Conservation (phyloP, 92 coral and sea anemone genomes). For the Phenganax marumi region DNA sequence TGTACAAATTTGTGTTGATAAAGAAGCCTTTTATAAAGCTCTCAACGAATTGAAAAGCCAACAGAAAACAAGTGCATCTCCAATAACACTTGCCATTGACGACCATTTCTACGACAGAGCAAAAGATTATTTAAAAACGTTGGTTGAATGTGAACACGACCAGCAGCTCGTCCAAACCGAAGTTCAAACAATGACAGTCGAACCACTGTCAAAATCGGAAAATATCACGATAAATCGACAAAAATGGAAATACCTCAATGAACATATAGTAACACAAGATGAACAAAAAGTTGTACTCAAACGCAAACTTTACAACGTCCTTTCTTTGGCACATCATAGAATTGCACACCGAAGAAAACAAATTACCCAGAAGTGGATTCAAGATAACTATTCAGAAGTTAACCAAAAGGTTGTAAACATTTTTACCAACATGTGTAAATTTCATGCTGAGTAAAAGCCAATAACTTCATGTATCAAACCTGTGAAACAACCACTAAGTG, state of each 20-base stretch:
- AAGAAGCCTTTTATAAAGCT: too few species aligned
- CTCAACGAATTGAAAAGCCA: too few species aligned
- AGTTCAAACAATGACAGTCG: too few species aligned
- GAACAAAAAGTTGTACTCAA: slow-evolving; percentile 43
- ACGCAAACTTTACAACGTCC: slow-evolving; percentile 46
- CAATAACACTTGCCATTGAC: too few species aligned
- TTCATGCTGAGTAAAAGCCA: slow-evolving; percentile 48
- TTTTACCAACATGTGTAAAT: slow-evolving; percentile 44
- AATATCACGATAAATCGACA: slow-evolving; percentile 37
- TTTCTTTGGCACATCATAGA: slow-evolving; percentile 49
- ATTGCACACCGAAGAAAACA: slow-evolving; percentile 46
- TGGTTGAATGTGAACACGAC: too few species aligned
- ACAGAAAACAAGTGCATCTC: too few species aligned
- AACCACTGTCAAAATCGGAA: too few species aligned
- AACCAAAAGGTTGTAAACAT: slow-evolving; percentile 38
- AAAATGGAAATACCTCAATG: slow-evolving; percentile 19
- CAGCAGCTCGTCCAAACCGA: too few species aligned
- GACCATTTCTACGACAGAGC: too few species aligned
- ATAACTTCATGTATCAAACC: slow-evolving; percentile 47
- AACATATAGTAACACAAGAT: slow-evolving; percentile 21
- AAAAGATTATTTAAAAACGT: too few species aligned
- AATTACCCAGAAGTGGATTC: slow-evolving; percentile 55
- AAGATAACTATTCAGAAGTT: slow-evolving; percentile 54
- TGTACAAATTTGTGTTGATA: too few species aligned
- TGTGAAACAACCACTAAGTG: slow-evolving; percentile 47